phyloP scores from a whole-genome alignment of 2,888 invertebrate species.

The Sabatieria punctata region DNA sequence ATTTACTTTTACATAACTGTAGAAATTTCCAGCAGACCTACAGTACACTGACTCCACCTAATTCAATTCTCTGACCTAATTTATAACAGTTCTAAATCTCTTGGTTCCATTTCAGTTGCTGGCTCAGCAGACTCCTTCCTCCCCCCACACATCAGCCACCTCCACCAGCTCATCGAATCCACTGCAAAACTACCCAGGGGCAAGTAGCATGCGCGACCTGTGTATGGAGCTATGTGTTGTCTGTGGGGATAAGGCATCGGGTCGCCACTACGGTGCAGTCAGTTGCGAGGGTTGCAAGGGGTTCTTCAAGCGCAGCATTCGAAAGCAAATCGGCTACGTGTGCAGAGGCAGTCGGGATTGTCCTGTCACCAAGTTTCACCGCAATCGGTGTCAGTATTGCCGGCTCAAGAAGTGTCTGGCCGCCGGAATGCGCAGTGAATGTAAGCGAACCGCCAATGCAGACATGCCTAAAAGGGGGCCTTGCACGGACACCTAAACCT shows the following conservation, averaged over 20 bases:
- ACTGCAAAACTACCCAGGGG: no score
- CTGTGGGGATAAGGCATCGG: no score
- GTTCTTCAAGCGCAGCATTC: not conserved
- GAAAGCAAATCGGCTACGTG: slow-evolving; percentile 55
- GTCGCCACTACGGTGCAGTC: slow-evolving; percentile 77
- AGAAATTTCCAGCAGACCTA: no score
- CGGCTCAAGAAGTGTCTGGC: slow-evolving; percentile 88
- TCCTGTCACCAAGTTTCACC: slow-evolving; percentile 92
- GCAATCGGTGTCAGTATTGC: slow-evolving; percentile 96
- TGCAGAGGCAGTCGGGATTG: slow-evolving; percentile 90
- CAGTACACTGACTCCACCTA: no score
- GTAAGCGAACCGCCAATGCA: slow-evolving; percentile 54
- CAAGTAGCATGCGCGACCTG: no score
- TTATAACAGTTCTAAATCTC: no score
- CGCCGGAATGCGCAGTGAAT: slow-evolving; percentile 97
- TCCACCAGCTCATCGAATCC: no score
- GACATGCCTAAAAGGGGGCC: not conserved
- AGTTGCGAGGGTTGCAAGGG: slow-evolving; percentile 72
- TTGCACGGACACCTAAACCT: slow-evolving; percentile 1
- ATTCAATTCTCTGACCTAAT: no score
- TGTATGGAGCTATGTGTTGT: not conserved
- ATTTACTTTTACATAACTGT: no score
- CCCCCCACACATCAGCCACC: no score
- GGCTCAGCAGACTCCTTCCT: no score
- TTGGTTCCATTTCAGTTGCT: no score